Evolutionary conservation across 2,888 invertebrate species (phyloP), one percentile per base, ranked within the genome.

Genomic region (Tenthredo amoena): DNA sequence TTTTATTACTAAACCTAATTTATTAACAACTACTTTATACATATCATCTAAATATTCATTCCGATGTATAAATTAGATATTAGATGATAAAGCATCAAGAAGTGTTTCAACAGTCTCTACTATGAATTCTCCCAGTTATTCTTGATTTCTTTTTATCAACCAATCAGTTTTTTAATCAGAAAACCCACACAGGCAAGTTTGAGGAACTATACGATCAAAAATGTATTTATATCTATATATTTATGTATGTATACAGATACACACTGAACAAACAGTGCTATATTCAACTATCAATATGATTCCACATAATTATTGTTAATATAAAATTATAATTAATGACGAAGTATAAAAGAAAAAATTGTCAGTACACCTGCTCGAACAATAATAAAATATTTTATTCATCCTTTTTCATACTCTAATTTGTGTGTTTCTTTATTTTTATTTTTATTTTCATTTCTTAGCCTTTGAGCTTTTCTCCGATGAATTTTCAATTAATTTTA

Each of bases 181-280:
- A 26, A 58, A 58, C 40, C 5, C 34, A 62, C 15, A 26, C 34
- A 81, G 40, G 62, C n/a, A 26, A 81, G 37, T 81, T 47, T 62
- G 21, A 81, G 79, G 62, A 62, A 81, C 79, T 81, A 81, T 81
- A 21, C 55, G 31, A 77, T 55, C 12, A 74, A 40, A n/a, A 5
- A n/a, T 37, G 72, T 55, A 55, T n/a, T 77, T 77, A 77, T 26
- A 77, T 31, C 15, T 34, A 10, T 21, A 74, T 43, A 43, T 18
- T 12, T 43, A 74, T 74, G 37, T 12, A 62, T 26, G 0, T 34
- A 18, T 37, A 71, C n/a, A 26, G n/a, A 71, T 71, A 34, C 34
- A 34, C 2, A n/a, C 71, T 71, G 37, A 55, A 40, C 21, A 21
- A 43, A 40, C 72, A n/a, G 34, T 18, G 9, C 40, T 72, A 37